A percentile compares a stretch with the other conserved stretches of the same genome.
phyloP scores from a whole-genome alignment of 2,113 vertebrate genomes.

The Brachyhypopomus occidentalis region DNA sequence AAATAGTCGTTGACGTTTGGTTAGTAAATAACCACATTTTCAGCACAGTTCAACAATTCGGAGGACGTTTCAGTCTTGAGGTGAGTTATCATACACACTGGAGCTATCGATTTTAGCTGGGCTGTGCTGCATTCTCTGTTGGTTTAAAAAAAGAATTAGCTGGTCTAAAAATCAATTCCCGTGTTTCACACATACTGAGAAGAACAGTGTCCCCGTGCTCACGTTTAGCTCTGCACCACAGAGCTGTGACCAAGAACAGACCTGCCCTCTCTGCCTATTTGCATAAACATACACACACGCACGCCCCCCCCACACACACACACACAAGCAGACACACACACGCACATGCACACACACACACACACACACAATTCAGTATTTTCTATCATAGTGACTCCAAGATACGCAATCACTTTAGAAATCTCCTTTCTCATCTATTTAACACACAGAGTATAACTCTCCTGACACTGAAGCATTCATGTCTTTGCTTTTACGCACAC shows the following conservation, averaged over 20 bases:
- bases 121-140: neutral
- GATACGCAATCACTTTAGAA: no score
- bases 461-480: no score
- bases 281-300: slow-evolving; percentile 10
- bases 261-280: slow-evolving; percentile 21
- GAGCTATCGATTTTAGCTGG: neutral
- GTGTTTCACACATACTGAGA: slow-evolving; percentile 44
- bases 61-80: neutral
- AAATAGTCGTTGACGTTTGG: neutral
- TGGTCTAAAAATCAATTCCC: slow-evolving; percentile 40
- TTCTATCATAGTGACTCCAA: no score
- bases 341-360: neutral
- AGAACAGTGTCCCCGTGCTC: slow-evolving; percentile 38
- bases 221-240: slow-evolving; percentile 30
- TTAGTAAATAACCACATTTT: neutral
- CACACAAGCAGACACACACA: neutral
- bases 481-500: no score
- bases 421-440: no score
- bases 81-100: neutral
- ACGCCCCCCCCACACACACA: neutral
- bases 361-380: no score
- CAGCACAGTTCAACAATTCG: neutral
- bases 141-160: slow-evolving; percentile 35
- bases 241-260: slow-evolving; percentile 39
- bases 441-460: no score